These are phyloP conservation scores for Diplazon laetatorius DNA, from an alignment of 2,888 invertebrate species.

Conservation along the genomic window DNA sequence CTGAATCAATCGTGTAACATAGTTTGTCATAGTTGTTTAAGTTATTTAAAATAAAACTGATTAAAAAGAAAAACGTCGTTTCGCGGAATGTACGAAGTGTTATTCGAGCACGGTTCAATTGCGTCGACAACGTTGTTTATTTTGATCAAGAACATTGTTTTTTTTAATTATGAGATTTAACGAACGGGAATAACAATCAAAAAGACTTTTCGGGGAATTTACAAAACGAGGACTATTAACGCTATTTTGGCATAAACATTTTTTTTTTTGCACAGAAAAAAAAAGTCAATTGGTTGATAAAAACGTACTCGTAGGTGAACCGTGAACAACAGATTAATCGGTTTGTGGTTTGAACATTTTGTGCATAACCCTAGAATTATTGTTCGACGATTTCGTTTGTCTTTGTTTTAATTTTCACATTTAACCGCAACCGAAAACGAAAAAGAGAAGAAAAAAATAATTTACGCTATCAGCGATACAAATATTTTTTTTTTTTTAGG, in stretches of 20 bases:
- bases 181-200: too few species aligned
- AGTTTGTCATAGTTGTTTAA: slow-evolving; percentile 64
- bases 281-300: background rate
- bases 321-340: background rate
- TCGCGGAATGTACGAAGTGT: slow-evolving; percentile 22
- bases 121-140: background rate
- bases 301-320: too few species aligned
- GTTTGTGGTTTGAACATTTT: slow-evolving; percentile 54
- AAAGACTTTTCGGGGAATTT: too few species aligned
- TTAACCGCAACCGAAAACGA: background rate
- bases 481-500: background rate
- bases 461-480: background rate
- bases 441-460: too few species aligned
- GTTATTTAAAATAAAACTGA: slow-evolving; percentile 62
- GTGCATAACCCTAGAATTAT: slow-evolving; percentile 39
- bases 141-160: background rate
- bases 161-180: background rate
- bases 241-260: too few species aligned
- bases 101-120: slow-evolving; percentile 18
- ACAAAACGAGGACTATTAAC: too few species aligned
- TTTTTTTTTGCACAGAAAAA: background rate
- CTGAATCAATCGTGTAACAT: slow-evolving; percentile 52
- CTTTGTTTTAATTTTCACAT: slow-evolving; percentile 31
- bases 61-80: slow-evolving; percentile 48
- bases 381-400: slow-evolving; percentile 28